These are phyloP conservation scores for Scolopax rusticola DNA, from an alignment of 2,797 vertebrate genomes.

Conservation along the genomic window DNA sequence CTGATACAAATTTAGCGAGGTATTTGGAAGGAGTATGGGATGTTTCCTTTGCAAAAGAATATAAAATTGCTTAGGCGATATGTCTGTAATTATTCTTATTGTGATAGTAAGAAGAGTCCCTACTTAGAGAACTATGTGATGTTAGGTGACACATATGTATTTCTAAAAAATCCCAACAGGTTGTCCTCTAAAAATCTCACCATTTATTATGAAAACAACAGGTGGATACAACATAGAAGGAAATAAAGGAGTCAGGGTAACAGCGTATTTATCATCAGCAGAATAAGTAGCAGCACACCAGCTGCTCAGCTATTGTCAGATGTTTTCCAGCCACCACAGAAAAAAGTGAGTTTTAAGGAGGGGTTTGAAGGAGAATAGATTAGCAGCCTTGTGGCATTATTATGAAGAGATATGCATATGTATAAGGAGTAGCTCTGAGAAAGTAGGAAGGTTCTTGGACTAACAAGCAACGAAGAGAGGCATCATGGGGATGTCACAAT, in stretches of 20 bases:
- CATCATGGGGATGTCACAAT: slow-evolving; percentile 44
- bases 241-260: slow-evolving; percentile 25
- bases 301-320: slow-evolving; percentile 59
- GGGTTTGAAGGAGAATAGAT: slow-evolving; percentile 67
- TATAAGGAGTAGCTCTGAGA: slow-evolving; percentile 64
- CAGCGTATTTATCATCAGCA: slow-evolving; percentile 34
- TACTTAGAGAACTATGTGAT: neutral
- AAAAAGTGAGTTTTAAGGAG: slow-evolving; percentile 65
- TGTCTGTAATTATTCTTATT: neutral
- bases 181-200: neutral
- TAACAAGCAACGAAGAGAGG: slow-evolving; percentile 48
- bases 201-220: slow-evolving; percentile 48
- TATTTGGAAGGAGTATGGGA: neutral
- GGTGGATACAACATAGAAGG: slow-evolving; percentile 15
- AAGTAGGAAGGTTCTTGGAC: slow-evolving; percentile 68
- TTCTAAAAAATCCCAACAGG: neutral
- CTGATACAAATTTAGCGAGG: neutral
- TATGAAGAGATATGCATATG: slow-evolving; percentile 64
- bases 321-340: slow-evolving; percentile 60
- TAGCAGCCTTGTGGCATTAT: slow-evolving; percentile 64
- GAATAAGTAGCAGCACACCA: slow-evolving; percentile 56
- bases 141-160: neutral
- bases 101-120: neutral
- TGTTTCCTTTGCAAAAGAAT: neutral
- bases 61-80: neutral